Evolutionary conservation across 92 coral and sea anemone species (phyloP), one percentile per base, ranked within the genome.

Genomic region (Plumapathes pennacea): DNA sequence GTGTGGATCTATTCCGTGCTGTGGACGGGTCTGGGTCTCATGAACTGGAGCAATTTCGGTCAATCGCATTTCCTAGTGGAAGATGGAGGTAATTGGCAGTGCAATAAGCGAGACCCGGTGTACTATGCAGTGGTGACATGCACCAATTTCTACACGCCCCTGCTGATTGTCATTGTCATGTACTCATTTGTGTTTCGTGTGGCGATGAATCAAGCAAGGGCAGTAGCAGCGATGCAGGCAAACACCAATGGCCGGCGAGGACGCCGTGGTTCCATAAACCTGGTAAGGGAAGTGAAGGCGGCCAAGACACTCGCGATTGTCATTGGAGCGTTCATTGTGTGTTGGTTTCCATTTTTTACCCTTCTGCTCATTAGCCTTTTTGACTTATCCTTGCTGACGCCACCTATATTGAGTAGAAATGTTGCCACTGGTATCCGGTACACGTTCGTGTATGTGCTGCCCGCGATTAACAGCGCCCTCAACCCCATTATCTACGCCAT

Each of bases 291-390:
- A 54, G 90, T 91, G 15, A 91, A 91, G 61, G 97, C 97, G 3
- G 95, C 97, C 30, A 91, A 88, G 57, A 88, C 91, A 0, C 57
- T 91, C 46, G 97, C 96, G 10, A 67, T 91, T 45, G 97, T 91
- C 38, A 67, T 91, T 10, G 91, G 97, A 3, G 95, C 89, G 1
- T 91, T 88, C 27, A 74, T 72, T 21, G 42, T 91, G 22, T 91
- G 91, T 15, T 91, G 97, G 97, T 72, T 83, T 22, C 97, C 97
- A 2, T 77, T 88, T 37, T 74, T 81, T 59, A 57, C 81, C 0
- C 38, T 83, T 8, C 13, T 80, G 7, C 42, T 70, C 61, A 50
- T 88, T 15, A 32, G 74, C 23, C 33, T 64, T 21, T 91, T 96
- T 96, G 46, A 60, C 12, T 2, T 44, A 4, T 12, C 20, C 4